Conservation (phyloP, 2,113 vertebrate species). For the Lontra canadensis region DNA sequence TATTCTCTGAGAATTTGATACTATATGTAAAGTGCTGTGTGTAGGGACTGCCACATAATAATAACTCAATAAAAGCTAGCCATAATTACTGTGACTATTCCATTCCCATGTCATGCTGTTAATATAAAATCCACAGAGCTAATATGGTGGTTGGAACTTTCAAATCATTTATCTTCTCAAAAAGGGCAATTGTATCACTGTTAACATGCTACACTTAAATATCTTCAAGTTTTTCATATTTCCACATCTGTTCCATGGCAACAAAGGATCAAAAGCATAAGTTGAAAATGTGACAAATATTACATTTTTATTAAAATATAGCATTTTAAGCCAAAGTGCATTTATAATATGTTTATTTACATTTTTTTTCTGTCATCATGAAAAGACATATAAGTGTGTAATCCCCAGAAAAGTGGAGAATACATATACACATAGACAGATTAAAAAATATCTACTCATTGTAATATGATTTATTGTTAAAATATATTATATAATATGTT, state of each 20-base stretch:
- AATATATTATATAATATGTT: background rate
- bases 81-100: background rate
- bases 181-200: constrained; percentile 66
- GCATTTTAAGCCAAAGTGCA: constrained; percentile 66
- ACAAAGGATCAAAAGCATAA: constrained; percentile 52
- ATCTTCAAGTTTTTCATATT: constrained; percentile 50
- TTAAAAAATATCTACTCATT: background rate
- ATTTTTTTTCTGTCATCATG: constrained; percentile 32
- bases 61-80: background rate
- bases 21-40: background rate
- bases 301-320: constrained; percentile 66
- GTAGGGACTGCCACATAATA: background rate
- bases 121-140: background rate
- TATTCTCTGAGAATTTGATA: background rate
- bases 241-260: constrained; percentile 34
- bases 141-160: background rate
- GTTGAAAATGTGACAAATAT: constrained; percentile 52
- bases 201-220: constrained; percentile 50
- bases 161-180: constrained; percentile 49
- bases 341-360: constrained; percentile 68
- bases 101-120: background rate
- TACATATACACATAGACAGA: background rate
- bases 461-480: constrained; percentile 19
- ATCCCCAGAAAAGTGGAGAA: constrained; percentile 47
- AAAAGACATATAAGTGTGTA: background rate